Evolutionary conservation across 2,797 vertebrate species (phyloP), one percentile per base, ranked within the genome.

Genomic region (Helarctos malayanus): DNA sequence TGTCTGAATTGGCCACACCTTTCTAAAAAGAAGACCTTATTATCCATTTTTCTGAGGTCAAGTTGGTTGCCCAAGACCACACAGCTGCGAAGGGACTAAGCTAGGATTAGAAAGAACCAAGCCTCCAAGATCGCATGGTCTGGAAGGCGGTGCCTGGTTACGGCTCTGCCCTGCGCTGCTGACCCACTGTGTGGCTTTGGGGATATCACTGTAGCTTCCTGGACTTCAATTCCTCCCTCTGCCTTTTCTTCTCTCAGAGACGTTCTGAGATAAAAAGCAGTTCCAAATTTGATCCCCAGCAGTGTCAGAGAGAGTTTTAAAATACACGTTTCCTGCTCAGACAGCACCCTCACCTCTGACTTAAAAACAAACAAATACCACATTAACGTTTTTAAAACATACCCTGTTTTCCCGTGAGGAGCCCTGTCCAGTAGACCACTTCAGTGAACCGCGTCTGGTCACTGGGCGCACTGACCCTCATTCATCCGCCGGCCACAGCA

Each of bases 301-400:
- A 27, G 32, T 2, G 29, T 32, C 19, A 19, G 49, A 45, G 83
- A 47, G 78, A 75, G n/a, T 32, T 89, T 59, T 57, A 25, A 35
- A 93, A 57, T 15, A 38, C 41, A 29, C 23, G 45, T 73, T 29
- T 94, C 89, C 61, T 52, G 61, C 61, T 68, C 86, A 29, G 47
- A 59, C 65, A 68, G 49, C 49, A 93, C 16, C 41, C 56, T 56
- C 35, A 59, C 21, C 63, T 79, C 84, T 87, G 80, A 41, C 18
- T 88, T 95, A 59, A 95, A 95, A 96, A 68, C 87, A 84, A 88
- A 78, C 84, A 49, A 52, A 83, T 52, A 68, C 88, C 69, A 41
- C 56, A 65, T 80, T 57, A 56, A 63, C 59, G 12, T 86, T 75
- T 75, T 75, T 23, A 18, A 78, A 73, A 78, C 2, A n/a, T 5